Percentiles rank a stretch among this genome's conserved stretches.
These are phyloP conservation scores for Drosophila fungiperda DNA, from an alignment of 2,888 invertebrate genomes.

Conservation along the genomic window DNA sequence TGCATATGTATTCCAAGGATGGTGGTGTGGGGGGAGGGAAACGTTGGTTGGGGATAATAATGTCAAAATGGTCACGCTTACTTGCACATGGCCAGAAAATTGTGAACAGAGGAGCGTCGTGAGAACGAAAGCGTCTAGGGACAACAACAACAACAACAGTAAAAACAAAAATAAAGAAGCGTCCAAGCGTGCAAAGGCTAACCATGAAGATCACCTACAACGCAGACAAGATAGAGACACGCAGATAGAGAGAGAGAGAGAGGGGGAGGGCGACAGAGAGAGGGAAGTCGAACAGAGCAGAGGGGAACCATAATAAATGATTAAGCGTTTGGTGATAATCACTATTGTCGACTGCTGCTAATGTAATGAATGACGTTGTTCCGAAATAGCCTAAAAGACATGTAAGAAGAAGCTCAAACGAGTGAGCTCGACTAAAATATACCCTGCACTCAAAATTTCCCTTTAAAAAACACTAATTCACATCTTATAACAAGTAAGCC, in stretches of 20 bases:
- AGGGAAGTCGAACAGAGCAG: slow-evolving; percentile 8
- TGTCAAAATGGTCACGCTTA: slow-evolving; percentile 76
- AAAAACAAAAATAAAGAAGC: slow-evolving; percentile 20
- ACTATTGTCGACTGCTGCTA: slow-evolving; percentile 51
- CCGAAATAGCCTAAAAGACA: not conserved
- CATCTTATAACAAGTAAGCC: too few species aligned
- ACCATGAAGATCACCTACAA: slow-evolving; percentile 15
- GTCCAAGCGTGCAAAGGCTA: slow-evolving; percentile 48
- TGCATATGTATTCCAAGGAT: not conserved
- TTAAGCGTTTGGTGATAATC: slow-evolving; percentile 61
- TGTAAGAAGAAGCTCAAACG: not conserved
- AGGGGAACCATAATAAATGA: slow-evolving; percentile 40
- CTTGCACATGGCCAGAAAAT: slow-evolving; percentile 64
- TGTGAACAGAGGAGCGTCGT: slow-evolving; percentile 38
- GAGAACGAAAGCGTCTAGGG: slow-evolving; percentile 48
- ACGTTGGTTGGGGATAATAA: slow-evolving; percentile 29
- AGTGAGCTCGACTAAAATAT: too few species aligned
- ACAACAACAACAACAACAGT: slow-evolving; percentile 8
- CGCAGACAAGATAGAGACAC: not conserved
- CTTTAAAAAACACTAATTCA: too few species aligned
- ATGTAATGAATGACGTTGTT: slow-evolving; percentile 24
- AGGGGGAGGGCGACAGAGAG: not conserved
- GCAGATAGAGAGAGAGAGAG: not conserved
- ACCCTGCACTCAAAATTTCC: too few species aligned
- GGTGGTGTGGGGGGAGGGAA: not conserved